These are phyloP conservation scores for Cantharis lateralis DNA, from an alignment of 2,888 invertebrate genomes.

Conservation along the genomic window DNA sequence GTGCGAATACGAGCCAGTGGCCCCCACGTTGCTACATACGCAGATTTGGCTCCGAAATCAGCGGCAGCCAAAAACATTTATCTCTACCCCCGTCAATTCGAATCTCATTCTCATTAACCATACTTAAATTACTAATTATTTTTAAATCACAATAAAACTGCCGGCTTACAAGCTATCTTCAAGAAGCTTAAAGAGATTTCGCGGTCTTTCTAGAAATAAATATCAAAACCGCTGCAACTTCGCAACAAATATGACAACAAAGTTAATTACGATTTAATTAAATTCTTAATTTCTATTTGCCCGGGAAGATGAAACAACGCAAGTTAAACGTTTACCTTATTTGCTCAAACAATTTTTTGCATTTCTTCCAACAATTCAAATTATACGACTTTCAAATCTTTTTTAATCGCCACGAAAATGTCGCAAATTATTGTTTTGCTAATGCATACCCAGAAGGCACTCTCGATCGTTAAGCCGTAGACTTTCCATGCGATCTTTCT, in stretches of 20 bases:
- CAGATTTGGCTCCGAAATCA: conserved; percentile 13
- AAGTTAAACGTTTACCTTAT: background rate
- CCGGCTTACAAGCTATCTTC: background rate
- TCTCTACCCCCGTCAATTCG: background rate
- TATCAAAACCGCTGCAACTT: background rate
- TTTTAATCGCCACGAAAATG: background rate
- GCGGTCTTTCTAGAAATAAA: background rate
- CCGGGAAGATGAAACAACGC: background rate
- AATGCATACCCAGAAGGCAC: background rate
- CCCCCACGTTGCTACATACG: conserved; percentile 5
- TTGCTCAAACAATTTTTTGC: background rate
- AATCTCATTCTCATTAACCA: background rate
- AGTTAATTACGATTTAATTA: background rate
- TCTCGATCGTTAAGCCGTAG: background rate
- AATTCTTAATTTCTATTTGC: background rate
- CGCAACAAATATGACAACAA: background rate
- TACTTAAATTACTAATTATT: background rate
- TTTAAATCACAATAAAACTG: background rate
- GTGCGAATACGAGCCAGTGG: conserved; percentile 30
- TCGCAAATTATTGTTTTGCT: background rate
- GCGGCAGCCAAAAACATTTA: conserved; percentile 8
- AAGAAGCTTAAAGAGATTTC: background rate
- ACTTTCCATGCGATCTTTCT: background rate
- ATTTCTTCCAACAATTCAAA: background rate
- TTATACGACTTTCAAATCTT: background rate